Conservation (phyloP, 2,113 vertebrate genomes). For the Nanger granti region DNA sequence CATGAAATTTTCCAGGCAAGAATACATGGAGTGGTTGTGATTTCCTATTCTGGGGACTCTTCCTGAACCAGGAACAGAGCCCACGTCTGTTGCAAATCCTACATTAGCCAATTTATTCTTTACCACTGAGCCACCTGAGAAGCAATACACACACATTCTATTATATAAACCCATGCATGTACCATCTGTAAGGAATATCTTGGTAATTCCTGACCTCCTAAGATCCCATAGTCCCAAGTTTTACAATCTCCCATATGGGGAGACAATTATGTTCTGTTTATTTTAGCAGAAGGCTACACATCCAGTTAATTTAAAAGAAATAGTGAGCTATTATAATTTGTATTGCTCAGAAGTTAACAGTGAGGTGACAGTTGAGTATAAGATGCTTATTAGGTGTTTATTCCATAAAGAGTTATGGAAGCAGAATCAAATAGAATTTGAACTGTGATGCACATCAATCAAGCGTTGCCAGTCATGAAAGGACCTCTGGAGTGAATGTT, state of each 20-base stretch:
- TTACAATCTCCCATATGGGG: not conserved
- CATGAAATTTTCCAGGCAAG: not conserved
- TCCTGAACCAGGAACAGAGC: not conserved
- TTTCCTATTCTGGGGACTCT: not conserved
- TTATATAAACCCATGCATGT: not conserved
- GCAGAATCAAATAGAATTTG: not conserved
- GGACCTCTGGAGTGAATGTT: not conserved
- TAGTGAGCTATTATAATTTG: not conserved
- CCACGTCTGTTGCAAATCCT: accelerated
- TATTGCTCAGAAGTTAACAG: not conserved
- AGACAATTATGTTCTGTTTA: not conserved
- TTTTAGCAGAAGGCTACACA: not conserved
- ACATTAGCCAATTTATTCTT: not conserved
- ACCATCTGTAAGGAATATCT: not conserved
- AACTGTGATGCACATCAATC: not conserved
- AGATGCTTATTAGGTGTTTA: not conserved
- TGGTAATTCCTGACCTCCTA: not conserved
- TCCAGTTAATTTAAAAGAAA: not conserved
- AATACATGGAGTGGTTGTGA: not conserved
- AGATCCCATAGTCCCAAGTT: not conserved
- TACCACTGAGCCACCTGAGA: not conserved
- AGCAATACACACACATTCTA: not conserved
- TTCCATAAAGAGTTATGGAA: not conserved
- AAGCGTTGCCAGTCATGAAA: not conserved
- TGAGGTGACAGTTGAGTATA: not conserved